These are phyloP conservation scores for Psittacula cyanocephala DNA, from an alignment of 2,113 vertebrate species.

Conservation along the genomic window DNA sequence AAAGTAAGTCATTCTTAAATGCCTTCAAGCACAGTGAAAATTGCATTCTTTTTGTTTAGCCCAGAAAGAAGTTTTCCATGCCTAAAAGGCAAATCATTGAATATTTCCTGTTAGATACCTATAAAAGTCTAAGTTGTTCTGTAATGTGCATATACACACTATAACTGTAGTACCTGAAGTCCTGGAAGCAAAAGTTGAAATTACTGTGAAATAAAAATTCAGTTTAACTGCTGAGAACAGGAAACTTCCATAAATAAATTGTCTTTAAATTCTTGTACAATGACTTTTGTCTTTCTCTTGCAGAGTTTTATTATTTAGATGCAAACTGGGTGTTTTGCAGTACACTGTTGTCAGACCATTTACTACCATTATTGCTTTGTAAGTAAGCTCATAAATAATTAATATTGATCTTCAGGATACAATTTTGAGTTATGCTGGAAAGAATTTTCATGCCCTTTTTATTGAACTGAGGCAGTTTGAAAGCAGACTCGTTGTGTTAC, in stretches of 20 bases:
- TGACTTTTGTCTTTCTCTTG: slow-evolving; percentile 38
- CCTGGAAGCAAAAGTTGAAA: background rate
- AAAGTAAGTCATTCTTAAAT: background rate
- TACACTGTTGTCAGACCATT: slow-evolving; percentile 95
- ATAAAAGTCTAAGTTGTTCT: background rate
- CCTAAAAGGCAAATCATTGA: background rate
- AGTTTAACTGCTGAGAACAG: background rate
- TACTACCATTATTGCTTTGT: slow-evolving; percentile 95
- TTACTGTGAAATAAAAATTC: background rate
- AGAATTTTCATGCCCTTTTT: background rate
- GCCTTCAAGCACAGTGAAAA: background rate
- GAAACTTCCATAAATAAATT: background rate
- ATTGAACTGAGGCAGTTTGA: background rate
- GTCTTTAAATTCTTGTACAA: background rate
- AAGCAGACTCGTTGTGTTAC: background rate
- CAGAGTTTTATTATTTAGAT: slow-evolving; percentile 93
- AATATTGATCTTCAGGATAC: background rate
- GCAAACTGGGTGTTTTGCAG: slow-evolving; percentile 95
- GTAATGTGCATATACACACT: rapidly evolving
- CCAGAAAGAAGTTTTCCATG: background rate
- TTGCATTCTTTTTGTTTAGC: background rate
- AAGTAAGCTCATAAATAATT: slow-evolving; percentile 72
- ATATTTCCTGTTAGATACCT: background rate
- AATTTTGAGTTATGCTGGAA: background rate
- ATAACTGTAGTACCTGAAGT: background rate